Evolutionary conservation across 2,797 vertebrate species (phyloP), one percentile per base, ranked within the genome.

Genomic region (Lithobates sylvaticus): DNA sequence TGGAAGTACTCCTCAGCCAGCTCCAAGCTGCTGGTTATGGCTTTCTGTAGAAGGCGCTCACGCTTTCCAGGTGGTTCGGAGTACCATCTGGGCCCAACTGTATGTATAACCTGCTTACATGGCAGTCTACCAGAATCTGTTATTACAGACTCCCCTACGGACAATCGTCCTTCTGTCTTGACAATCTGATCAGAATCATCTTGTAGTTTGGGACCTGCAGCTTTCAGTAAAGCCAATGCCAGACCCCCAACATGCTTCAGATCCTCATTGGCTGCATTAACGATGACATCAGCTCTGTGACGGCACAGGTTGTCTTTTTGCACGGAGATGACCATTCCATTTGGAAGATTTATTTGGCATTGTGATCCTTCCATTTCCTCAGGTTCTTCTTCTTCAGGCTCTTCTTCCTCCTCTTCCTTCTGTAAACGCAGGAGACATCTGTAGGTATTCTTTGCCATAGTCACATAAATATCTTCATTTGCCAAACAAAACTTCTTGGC

Each of bases 231-330:
- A 0, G 94, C 94, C 0, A 36, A 34, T 0, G 96, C 96, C 34
- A 98, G 86, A 0, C 96, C 96, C 0, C 94, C 94, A 0, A 65
- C 86, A 88, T 96, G 97, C 32, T 91, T 83, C 10, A 99, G 88
- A 0, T 94, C 88, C 87, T 96, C 95, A 0, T 97, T 97, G 5
- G 97, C 91, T 0, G 96, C 93, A 10, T 97, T 98, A 81, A 98
- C 97, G 39, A 98, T 93, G 2, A 93, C 96, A 0, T 97, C 96
- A 0, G 90, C 94, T 0, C 21, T 71, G 0, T 95, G 89, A 50
- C 7, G 69, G 8, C 94, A 94, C 91, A 99, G 90, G 88, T 98
- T 74, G 0, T 89, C 95, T 78, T 90, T 92, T 47, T 89, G 91
- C 2, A 95, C 96, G 0, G 89, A 91, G 47, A 98, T 79, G 0